These are phyloP conservation scores for Scaeva pyrastri DNA, from an alignment of 2,888 invertebrate genomes.

Conservation along the genomic window DNA sequence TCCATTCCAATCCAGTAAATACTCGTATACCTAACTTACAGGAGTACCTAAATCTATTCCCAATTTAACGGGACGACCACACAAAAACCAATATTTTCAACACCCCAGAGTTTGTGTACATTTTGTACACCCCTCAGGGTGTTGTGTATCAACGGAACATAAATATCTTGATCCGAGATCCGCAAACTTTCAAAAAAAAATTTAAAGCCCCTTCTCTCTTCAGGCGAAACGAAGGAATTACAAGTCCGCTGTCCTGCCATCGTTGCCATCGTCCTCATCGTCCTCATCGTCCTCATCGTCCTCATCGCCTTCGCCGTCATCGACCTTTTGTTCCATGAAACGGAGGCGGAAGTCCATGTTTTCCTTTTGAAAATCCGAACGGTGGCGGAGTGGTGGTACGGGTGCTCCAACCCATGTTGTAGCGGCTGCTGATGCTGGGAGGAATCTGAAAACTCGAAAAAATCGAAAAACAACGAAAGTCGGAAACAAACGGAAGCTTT, in stretches of 20 bases:
- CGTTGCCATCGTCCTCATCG: slow-evolving; percentile 11
- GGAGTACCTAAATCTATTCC: slow-evolving; percentile 44
- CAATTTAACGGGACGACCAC: slow-evolving; percentile 58
- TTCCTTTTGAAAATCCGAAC: slow-evolving; percentile 40
- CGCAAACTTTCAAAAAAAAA: slow-evolving; percentile 14
- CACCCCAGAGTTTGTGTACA: slow-evolving; percentile 26
- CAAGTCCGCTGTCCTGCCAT: slow-evolving; percentile 45
- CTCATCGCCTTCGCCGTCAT: slow-evolving; percentile 4
- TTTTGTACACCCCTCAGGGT: slow-evolving; percentile 36
- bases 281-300: slow-evolving; percentile 37
- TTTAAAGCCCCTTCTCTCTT: neutral
- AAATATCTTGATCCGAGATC: slow-evolving; percentile 64
- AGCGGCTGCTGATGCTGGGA: neutral
- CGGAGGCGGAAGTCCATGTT: slow-evolving; percentile 63
- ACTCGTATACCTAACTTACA: neutral
- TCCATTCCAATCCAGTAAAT: neutral
- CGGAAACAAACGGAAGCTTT: slow-evolving; percentile 62
- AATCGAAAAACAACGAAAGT: neutral
- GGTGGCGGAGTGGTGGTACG: no score
- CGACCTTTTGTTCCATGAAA: slow-evolving; percentile 60
- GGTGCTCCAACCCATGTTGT: neutral
- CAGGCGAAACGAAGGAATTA: slow-evolving; percentile 32
- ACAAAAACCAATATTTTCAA: slow-evolving; percentile 59
- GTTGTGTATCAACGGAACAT: slow-evolving; percentile 65
- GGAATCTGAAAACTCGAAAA: slow-evolving; percentile 8